phyloP scores from a whole-genome alignment of 2,888 invertebrate species.

The Rugalucina vietnamica region DNA sequence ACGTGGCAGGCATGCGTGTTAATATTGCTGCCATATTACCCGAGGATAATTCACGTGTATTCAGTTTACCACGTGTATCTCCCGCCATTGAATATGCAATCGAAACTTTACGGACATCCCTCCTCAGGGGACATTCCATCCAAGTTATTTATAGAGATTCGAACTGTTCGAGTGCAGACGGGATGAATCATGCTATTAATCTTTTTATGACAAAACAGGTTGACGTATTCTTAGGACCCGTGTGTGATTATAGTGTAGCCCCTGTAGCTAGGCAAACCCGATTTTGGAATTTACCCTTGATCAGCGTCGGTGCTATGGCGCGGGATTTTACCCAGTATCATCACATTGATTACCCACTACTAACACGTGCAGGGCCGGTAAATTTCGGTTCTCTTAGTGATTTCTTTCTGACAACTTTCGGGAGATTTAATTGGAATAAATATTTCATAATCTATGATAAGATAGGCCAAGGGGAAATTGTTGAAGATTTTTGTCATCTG shows the following conservation, averaged over 20 bases:
- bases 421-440: slow-evolving; percentile 62
- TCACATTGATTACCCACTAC: slow-evolving; percentile 87
- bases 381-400: slow-evolving; percentile 73
- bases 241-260: slow-evolving; percentile 89
- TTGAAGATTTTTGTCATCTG: slow-evolving; percentile 90
- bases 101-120: slow-evolving; percentile 55
- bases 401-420: slow-evolving; percentile 59
- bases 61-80: slow-evolving; percentile 73
- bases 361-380: slow-evolving; percentile 86
- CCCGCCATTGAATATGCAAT: slow-evolving; percentile 81
- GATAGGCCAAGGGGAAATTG: slow-evolving; percentile 88
- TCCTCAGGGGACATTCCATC: slow-evolving; percentile 50
- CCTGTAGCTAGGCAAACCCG: slow-evolving; percentile 93
- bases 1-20: slow-evolving; percentile 48
- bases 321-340: slow-evolving; percentile 75
- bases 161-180: slow-evolving; percentile 71
- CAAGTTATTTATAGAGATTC: slow-evolving; percentile 72
- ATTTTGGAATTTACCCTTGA: slow-evolving; percentile 93
- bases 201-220: slow-evolving; percentile 71
- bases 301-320: slow-evolving; percentile 86
- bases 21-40: slow-evolving; percentile 77
- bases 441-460: slow-evolving; percentile 90
- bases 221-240: slow-evolving; percentile 81
- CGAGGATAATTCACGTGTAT: slow-evolving; percentile 64
- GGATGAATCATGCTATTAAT: slow-evolving; percentile 76